Conservation (phyloP, 2,888 invertebrate species). For the Atethmia centrago region DNA sequence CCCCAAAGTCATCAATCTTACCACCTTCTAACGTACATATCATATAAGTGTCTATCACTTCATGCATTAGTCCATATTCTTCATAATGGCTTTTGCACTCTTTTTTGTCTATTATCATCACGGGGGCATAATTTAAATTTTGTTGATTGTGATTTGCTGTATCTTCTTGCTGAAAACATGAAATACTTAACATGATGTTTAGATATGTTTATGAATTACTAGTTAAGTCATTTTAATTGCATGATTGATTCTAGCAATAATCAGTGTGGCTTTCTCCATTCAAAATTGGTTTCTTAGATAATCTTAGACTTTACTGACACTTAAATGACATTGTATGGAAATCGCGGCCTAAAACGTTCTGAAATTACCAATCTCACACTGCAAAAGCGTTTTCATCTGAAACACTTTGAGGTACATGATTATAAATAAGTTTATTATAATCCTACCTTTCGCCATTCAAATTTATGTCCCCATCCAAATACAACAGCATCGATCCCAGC, state of each 20-base stretch:
- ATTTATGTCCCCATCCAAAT: constrained; percentile 72
- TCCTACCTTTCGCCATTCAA: constrained; percentile 68
- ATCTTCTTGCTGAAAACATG: constrained; percentile 61
- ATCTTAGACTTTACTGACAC: background rate
- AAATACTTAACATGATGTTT: background rate
- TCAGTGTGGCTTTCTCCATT: background rate
- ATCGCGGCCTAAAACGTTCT: background rate
- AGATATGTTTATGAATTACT: background rate
- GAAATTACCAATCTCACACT: background rate
- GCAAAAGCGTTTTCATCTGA: background rate
- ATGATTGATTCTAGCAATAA: background rate
- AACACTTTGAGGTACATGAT: background rate
- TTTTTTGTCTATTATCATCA: constrained; percentile 61
- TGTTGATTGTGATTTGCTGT: constrained; percentile 62
- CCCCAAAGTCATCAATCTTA: constrained; percentile 56
- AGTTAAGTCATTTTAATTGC: background rate
- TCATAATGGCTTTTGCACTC: constrained; percentile 64
- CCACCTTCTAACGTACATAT: constrained; percentile 69
- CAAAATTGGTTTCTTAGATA: background rate
- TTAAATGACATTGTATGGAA: background rate
- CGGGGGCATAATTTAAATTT: constrained; percentile 62
- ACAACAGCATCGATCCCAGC: constrained; percentile 64
- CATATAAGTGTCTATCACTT: constrained; percentile 72
- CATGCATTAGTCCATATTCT: constrained; percentile 43
- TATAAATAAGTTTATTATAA: background rate